phyloP scores from a whole-genome alignment of 1,140 invertebrate species.

The Panagrolaimus sp. region DNA sequence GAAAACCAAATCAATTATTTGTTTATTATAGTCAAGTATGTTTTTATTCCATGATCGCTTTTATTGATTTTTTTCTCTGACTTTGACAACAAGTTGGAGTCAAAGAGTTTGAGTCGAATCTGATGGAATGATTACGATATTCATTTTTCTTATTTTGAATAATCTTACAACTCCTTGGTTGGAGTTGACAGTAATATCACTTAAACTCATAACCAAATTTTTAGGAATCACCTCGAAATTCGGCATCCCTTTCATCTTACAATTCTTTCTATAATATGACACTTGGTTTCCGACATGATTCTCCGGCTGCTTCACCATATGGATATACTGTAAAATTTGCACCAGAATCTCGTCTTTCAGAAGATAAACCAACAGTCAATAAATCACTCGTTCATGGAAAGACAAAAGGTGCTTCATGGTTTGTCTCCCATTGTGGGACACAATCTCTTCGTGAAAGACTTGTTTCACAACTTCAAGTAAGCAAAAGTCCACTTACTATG shows the following conservation, averaged over 20 bases:
- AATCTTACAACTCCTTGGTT: no score
- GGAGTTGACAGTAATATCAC: no score
- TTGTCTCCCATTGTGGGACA: neutral
- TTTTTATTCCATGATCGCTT: neutral
- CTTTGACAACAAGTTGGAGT: no score
- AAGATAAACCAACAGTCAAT: neutral
- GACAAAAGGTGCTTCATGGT: neutral
- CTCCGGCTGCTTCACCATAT: neutral
- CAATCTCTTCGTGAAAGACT: neutral
- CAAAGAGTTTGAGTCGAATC: no score
- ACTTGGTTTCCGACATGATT: conserved; percentile 2
- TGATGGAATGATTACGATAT: no score
- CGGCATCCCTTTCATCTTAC: neutral
- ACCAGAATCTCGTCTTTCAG: neutral
- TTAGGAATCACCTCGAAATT: conserved; percentile 9
- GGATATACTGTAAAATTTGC: conserved; percentile 7
- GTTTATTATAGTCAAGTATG: conserved; percentile 4
- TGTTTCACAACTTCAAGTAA: neutral
- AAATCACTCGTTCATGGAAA: neutral
- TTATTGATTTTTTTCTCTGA: no score
- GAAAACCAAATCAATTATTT: neutral
- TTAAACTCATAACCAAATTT: neutral
- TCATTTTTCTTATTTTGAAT: no score
- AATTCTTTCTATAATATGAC: neutral
- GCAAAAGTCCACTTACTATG: no score